phyloP scores from a whole-genome alignment of 2,797 vertebrate genomes.

The Pangasius mekongensis region DNA sequence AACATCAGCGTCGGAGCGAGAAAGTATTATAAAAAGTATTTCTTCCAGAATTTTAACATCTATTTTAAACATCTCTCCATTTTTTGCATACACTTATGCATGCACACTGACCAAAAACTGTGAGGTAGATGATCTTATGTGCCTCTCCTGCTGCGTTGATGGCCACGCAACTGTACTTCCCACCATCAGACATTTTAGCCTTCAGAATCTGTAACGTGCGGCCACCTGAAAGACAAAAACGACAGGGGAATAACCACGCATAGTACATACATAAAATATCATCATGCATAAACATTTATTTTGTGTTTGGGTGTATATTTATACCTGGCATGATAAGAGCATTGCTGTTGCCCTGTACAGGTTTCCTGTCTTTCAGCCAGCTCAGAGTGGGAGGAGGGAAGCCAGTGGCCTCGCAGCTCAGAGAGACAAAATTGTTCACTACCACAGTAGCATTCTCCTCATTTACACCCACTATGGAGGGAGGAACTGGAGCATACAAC shows the following conservation, averaged over 20 bases:
- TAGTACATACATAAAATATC: background rate
- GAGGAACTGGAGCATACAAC: conserved; percentile 80
- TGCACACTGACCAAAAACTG: conserved; percentile 83
- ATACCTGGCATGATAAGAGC: conserved; percentile 89
- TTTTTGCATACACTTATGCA: background rate
- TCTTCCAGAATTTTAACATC: too few species aligned
- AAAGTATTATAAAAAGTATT: too few species aligned
- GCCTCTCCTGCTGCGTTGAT: conserved; percentile 90
- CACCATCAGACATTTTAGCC: conserved; percentile 86
- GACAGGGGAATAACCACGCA: background rate
- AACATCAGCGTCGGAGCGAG: too few species aligned
- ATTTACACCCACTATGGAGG: conserved; percentile 80
- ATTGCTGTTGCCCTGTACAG: conserved; percentile 78
- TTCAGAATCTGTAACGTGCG: conserved; percentile 89
- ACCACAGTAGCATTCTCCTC: conserved; percentile 89
- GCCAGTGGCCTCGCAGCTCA: conserved; percentile 90
- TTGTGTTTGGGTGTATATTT: background rate
- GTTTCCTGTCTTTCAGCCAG: conserved; percentile 88
- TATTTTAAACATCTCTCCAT: too few species aligned
- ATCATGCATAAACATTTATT: background rate
- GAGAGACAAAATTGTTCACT: conserved; percentile 89
- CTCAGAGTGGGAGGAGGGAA: conserved; percentile 90
- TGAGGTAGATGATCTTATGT: conserved; percentile 85
- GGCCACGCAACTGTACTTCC: conserved; percentile 90
- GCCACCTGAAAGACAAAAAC: conserved; percentile 76